Base-by-base conservation (phyloP, 2,113 vertebrate species). In the Chrysochloris asiatica region DNA sequence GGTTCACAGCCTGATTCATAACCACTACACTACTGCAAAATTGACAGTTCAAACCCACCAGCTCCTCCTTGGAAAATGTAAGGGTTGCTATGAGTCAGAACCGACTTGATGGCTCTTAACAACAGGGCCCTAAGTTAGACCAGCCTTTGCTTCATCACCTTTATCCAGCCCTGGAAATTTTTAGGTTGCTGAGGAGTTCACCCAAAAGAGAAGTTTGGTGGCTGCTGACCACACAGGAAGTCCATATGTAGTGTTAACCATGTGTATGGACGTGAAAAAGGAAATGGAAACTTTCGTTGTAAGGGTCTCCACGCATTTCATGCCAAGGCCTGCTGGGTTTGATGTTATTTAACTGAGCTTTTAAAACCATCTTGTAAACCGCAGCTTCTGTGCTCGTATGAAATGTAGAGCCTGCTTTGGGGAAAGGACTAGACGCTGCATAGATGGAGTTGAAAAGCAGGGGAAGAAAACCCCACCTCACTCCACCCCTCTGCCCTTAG, bases 201-300 rank as follows among this genome's bases (percentile, higher is more conserved):
- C 21, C 8, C 26, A 8, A 52, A 83, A 86, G 61, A 89, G 33
- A 92, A 79, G 61, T 85, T 73, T 41, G 14, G n/a, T 72, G 67
- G 59, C 72, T 81, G 65, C 36, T 65, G 36, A 83, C 52, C 24
- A 76, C 59, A 88, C 36, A 77, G 61, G 43, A 92, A 91, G 33
- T 48, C 63, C 52, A 86, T 52, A n/a, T n/a, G n/a, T n/a, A n/a
- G n/a, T n/a, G n/a, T 90, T 86, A 88, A 82, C 48, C 16, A 0
- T 67, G 24, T 80, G 26, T 26, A 12, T 52, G 7, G 54, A 41
- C 41, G 45, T 67, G 33, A 86, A 78, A 90, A 52, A 47, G 75
- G 43, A 84, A 65, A 2, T 65, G 30, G 85, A 92, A 75, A 7
- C 54, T 78, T 95, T 81, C 71, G 56, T 83, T 76, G 52, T 50